Base-by-base conservation (phyloP, 2,113 vertebrate species). In the Periophthalmus modestus region DNA sequence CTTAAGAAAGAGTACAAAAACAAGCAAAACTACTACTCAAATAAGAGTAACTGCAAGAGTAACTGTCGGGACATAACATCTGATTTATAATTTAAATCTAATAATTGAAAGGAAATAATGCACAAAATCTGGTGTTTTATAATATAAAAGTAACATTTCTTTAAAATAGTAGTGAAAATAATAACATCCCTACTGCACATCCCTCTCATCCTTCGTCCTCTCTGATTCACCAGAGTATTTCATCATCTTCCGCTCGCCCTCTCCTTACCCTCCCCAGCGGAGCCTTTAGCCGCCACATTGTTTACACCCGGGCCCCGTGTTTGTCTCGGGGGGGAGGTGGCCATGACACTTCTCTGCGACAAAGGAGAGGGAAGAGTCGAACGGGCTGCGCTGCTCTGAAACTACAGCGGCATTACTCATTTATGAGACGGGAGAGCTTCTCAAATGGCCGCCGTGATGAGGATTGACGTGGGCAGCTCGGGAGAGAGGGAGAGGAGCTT, bases 401-500 rank as follows among this genome's bases (percentile, higher is more conserved):
- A 57, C 77, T 78, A 80, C 82, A 80, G 71, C 68, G 48, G 62
- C 74, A 74, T 84, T 74, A 75, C 80, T 85, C 79, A 89, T 82
- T 83, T 62, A 90, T 81, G 84, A 74, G 62, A 28, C 65, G 67
- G 21, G 19, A 14, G 68, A 62, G 63, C 71, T 72, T 80, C 63
- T 77, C 46, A 72, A 72, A 79, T 63, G 65, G 36, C 54, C 55
- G 61, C n/a, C n/a, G 69, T 80, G 78, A 80, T 82, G 67, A 82
- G 68, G 71, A 80, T 76, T 69, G 74, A 73, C 77, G 63, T 33
- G 74, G 48, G 54, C 74, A 7, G 73, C 76, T 58, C 62, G 58
- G 82, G 79, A 86, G 28, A 91, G 68, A 19, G 68, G 57, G 71
- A 81, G 75, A 85, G 73, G 72, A 79, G 87, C 84, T 91, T 84